Evolutionary conservation across 1,140 invertebrate species (phyloP).

Genomic region (Drosophila rhopaloa): DNA sequence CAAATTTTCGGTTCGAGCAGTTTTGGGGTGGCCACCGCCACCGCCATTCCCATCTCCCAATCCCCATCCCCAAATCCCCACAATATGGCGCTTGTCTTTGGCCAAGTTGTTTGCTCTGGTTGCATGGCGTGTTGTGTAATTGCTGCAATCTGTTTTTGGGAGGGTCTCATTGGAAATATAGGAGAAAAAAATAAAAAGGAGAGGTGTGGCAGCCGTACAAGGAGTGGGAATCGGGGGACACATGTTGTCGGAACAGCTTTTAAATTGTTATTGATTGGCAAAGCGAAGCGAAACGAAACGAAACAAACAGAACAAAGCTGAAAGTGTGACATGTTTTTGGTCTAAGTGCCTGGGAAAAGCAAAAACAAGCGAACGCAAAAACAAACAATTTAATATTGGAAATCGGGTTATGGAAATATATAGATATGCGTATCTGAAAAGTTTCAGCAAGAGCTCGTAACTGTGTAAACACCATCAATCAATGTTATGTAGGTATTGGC

Average conservation of each 20-base stretch:
- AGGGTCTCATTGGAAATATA: slow-evolving; percentile 33
- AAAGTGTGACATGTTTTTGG: slow-evolving; percentile 61
- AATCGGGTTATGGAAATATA: slow-evolving; percentile 67
- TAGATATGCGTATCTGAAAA: slow-evolving; percentile 26
- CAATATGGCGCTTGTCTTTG: slow-evolving; percentile 72
- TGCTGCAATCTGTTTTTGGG: slow-evolving; percentile 70
- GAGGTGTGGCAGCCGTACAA: slow-evolving; percentile 39
- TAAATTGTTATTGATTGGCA: slow-evolving; percentile 80
- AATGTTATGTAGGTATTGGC: slow-evolving; percentile 31
- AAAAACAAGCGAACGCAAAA: slow-evolving; percentile 48
- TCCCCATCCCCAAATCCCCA: slow-evolving; percentile 13
- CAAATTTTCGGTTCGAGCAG: slow-evolving; percentile 53
- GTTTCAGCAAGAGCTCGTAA: slow-evolving; percentile 28
- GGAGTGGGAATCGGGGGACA: slow-evolving; percentile 38
- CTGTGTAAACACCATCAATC: slow-evolving; percentile 44
- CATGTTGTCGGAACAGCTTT: slow-evolving; percentile 80
- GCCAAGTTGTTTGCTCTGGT: slow-evolving; percentile 48
- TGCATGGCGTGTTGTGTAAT: slow-evolving; percentile 77
- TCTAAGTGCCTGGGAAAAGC: slow-evolving; percentile 42
- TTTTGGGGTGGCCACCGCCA: slow-evolving; percentile 24
- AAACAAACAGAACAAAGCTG: slow-evolving; percentile 28
- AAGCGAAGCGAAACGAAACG: slow-evolving; percentile 28
- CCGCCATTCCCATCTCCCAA: slow-evolving; percentile 8
- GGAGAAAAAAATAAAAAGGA: slow-evolving; percentile 1
- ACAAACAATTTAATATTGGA: slow-evolving; percentile 75